A percentile compares a stretch with the other conserved stretches of the same genome.
phyloP scores from a whole-genome alignment of 2,113 vertebrate species.

The Beaufortia kweichowensis region DNA sequence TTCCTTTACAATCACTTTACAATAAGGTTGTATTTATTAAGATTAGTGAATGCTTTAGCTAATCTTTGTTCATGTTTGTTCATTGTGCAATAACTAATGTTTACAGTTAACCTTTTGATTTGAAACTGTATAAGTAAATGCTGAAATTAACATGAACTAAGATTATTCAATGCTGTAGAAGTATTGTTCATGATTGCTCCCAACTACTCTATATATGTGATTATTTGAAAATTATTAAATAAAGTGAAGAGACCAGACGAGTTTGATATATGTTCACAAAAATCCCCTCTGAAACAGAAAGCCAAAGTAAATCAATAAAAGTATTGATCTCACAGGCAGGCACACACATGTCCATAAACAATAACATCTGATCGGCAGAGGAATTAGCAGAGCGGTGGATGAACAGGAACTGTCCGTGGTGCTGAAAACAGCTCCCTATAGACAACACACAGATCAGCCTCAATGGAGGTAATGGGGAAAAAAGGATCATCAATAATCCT shows the following conservation, averaged over 20 bases:
- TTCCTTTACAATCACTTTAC: too few relatives aligned
- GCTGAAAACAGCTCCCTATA: conserved; percentile 31
- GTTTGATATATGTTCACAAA: conserved; percentile 35
- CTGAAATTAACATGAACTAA: too few relatives aligned
- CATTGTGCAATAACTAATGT: too few relatives aligned
- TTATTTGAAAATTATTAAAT: not conserved
- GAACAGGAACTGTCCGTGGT: conserved; percentile 37
- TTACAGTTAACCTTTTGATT: too few relatives aligned
- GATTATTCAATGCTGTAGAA: too few relatives aligned
- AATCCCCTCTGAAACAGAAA: conserved; percentile 21
- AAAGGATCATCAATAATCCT: conserved; percentile 25
- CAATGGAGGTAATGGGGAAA: not conserved
- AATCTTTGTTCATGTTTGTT: too few relatives aligned
- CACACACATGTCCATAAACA: conserved; percentile 41
- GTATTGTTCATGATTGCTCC: too few relatives aligned
- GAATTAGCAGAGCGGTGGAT: not conserved
- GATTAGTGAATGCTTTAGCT: too few relatives aligned
- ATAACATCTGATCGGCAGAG: conserved; percentile 10
- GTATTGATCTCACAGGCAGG: conserved; percentile 47
- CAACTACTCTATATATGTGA: too few relatives aligned
- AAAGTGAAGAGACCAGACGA: not conserved
- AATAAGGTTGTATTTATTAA: too few relatives aligned
- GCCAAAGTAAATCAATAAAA: conserved; percentile 42
- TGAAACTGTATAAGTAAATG: too few relatives aligned
- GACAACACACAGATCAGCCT: conserved; percentile 15